Base-by-base conservation (phyloP, 2,797 vertebrate species). In the Microctenopoma lineatum region DNA sequence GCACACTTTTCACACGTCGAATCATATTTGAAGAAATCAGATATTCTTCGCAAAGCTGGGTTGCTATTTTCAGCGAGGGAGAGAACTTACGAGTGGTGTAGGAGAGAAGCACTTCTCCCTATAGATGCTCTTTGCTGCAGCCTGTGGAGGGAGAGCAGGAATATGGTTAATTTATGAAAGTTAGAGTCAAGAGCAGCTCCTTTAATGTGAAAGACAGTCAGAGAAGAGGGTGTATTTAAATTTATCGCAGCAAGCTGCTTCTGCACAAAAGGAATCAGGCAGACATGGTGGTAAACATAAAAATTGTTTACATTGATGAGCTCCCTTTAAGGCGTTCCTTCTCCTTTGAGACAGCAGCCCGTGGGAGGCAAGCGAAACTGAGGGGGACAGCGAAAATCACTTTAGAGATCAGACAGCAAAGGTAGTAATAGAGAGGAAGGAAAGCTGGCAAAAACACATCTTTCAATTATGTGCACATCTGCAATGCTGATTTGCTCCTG, bases 121-220 rank as follows among this genome's bases (percentile, higher is more conserved):
- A 38, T 54, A 79, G 82, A 71, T 64, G 60, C 63, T 70, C 45
- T 59, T 48, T 66, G 74, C 81, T 73, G 74, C 73, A 77, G 81
- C 56, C 48, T 53, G 59, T 69, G 51, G 55, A 80, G 59, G 74
- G 15, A 18, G 71, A 75, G 64, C 59, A 42, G 64, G 70, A 38
- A 57, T 46, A 84, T 90, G 77, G 47, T 86, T 91, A 77, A 90
- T 90, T 87, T 70, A 90, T 89, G 83, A 87, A 83, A 75, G 66
- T 13, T 58, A 0, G 52, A 78, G 67, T 75, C 60, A 46, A 54
- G 42, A 65, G 38, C 18, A 46, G 72, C 57, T 66, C 67, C 36
- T 69, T 52, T 55, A 58, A 70, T 62, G 65, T 52, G 42, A 21
- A 56, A 85, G 79, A 66, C 9, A 10, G 59, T 3, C 36, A 45